phyloP scores from a whole-genome alignment of 2,888 invertebrate species.

The Hypercompe scribonia region DNA sequence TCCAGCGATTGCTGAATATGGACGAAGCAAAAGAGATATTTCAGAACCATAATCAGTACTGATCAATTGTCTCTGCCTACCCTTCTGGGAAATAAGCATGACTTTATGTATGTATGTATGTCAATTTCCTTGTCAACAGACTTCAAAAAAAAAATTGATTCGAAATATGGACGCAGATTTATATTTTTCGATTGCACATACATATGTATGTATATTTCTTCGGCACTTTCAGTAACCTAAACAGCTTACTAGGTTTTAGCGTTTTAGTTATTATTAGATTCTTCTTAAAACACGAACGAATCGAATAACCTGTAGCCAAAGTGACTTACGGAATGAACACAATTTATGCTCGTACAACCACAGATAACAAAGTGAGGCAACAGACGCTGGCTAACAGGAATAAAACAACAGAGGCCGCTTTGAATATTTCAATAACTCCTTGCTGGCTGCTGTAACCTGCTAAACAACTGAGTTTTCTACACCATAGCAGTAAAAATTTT shows the following conservation, averaged over 20 bases:
- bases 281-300: constrained; percentile 7
- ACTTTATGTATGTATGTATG: too few species aligned
- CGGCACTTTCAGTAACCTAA: not conserved
- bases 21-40: too few species aligned
- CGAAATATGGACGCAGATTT: too few species aligned
- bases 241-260: not conserved
- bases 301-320: constrained; percentile 10
- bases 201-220: too few species aligned
- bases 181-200: not conserved
- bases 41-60: too few species aligned
- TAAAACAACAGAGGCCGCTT: constrained; percentile 60
- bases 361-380: constrained; percentile 67
- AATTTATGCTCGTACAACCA: constrained; percentile 52
- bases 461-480: constrained; percentile 19
- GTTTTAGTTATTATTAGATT: not conserved
- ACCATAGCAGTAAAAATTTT: constrained; percentile 16
- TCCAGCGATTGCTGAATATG: too few species aligned
- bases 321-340: constrained; percentile 24
- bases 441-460: constrained; percentile 25
- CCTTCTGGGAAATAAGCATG: too few species aligned
- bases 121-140: too few species aligned
- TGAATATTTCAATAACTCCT: constrained; percentile 68
- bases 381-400: constrained; percentile 65
- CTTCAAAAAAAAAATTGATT: too few species aligned
- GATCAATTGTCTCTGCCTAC: too few species aligned